phyloP scores from a whole-genome alignment of 2,888 invertebrate species.

The Caradrina kadenii region DNA sequence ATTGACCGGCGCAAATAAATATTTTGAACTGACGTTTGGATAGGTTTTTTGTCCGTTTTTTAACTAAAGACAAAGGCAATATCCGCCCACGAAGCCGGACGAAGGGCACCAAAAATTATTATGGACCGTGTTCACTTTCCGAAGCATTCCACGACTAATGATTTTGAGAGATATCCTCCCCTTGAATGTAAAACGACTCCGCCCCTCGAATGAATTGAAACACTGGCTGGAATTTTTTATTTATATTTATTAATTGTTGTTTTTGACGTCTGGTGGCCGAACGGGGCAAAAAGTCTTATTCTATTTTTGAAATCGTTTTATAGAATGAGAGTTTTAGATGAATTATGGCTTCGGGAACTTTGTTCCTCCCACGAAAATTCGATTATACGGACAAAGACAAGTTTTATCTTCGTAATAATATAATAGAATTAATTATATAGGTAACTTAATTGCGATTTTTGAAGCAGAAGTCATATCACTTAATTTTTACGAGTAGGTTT shows the following conservation, averaged over 20 bases:
- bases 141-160: conserved; percentile 89
- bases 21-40: conserved; percentile 83
- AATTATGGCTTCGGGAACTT: conserved; percentile 61
- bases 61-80: conserved; percentile 86
- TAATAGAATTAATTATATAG: conserved; percentile 50
- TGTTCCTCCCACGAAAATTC: conserved; percentile 60
- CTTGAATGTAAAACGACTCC: conserved; percentile 89
- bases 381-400: conserved; percentile 59
- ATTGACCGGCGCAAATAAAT: conserved; percentile 85
- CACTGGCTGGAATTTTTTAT: conserved; percentile 82
- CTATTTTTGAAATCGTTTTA: conserved; percentile 65
- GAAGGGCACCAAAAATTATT: conserved; percentile 88
- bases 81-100: conserved; percentile 85
- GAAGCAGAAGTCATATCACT: conserved; percentile 44
- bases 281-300: conserved; percentile 69
- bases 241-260: conserved; percentile 88
- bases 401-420: conserved; percentile 49
- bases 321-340: conserved; percentile 63
- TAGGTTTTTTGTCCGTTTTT: conserved; percentile 80
- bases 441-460: conserved; percentile 57
- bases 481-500: conserved; percentile 56
- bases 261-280: conserved; percentile 84
- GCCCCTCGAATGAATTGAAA: conserved; percentile 90
- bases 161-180: conserved; percentile 89
- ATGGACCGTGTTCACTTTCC: conserved; percentile 83